These are phyloP conservation scores for Tillus elongatus DNA, from an alignment of 2,888 invertebrate genomes.

Conservation along the genomic window DNA sequence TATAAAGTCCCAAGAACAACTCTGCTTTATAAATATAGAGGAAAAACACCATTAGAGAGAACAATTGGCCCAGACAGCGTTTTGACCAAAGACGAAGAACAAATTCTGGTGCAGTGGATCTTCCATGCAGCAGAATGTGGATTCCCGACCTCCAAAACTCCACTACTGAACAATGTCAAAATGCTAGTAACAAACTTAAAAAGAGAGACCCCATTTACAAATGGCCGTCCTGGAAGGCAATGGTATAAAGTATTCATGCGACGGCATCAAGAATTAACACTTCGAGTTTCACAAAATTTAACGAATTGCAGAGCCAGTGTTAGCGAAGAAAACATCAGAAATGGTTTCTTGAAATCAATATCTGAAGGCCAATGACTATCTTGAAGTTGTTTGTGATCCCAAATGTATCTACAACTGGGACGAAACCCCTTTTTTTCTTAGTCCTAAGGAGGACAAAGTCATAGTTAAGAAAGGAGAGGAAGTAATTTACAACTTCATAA, in stretches of 20 bases:
- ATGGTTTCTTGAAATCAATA: conserved; percentile 23
- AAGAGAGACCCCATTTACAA: conserved; percentile 22
- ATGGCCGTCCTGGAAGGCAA: conserved; percentile 31
- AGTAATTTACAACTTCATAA: too few species aligned
- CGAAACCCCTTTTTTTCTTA: conserved; percentile 19
- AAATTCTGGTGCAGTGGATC: conserved; percentile 23
- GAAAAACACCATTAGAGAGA: too few species aligned
- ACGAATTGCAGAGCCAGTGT: conserved; percentile 22
- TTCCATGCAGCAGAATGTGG: conserved; percentile 23
- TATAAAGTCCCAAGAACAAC: conserved; percentile 9
- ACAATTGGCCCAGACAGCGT: conserved; percentile 7
- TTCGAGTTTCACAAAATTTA: conserved; percentile 28
- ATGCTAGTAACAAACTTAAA: conserved; percentile 20
- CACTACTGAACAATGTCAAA: conserved; percentile 27
- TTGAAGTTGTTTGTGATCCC: conserved; percentile 10
- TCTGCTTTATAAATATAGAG: conserved; percentile 5
- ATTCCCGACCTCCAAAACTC: conserved; percentile 29
- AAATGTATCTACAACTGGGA: conserved; percentile 16
- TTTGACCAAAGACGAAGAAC: conserved; percentile 6
- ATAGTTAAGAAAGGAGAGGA: too few species aligned
- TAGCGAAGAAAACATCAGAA: conserved; percentile 24
- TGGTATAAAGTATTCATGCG: conserved; percentile 32
- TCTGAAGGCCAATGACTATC: conserved; percentile 9
- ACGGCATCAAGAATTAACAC: conserved; percentile 28
- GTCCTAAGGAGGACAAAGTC: conserved; percentile 30